Base-by-base conservation (phyloP, 2,888 invertebrate genomes). In the Lucinisca nassula region DNA sequence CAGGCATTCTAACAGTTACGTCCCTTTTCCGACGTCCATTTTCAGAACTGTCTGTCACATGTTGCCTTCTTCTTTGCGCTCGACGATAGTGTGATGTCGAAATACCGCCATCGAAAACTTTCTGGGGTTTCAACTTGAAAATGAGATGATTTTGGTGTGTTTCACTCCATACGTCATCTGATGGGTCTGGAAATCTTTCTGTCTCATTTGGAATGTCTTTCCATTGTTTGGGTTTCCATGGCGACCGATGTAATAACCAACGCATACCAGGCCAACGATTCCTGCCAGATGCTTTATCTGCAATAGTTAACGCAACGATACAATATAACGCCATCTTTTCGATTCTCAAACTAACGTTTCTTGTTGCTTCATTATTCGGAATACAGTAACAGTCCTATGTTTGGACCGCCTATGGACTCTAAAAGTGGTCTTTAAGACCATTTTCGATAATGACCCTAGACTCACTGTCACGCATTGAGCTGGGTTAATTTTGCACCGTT, bases 1-100 rank as follows among this genome's bases (percentile, higher is more conserved):
- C 95, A 27, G 87, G 87, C 87, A 91, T 91, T 51, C 87, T 79
- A 82, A 91, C 84, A 21, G 85, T 88, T 87, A 93, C 91, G 12
- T 93, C 94, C 17, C 94, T 85, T 67, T 82, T 86, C 27, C 74
- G 75, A 32, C 91, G 88, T 27, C 76, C 17, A 24, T 24, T 14
- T 30, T 61, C 14, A 30, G n/a, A 10, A 21, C 17, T 35, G 35
- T 35, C 67, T 17, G 17, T 35, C 67, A 35, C 35, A 21, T 32
- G 32, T 21, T 1, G 12, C 12, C 17, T 14, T 67, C 67, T 67
- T 27, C 61, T 2, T 24, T 24, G 58, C 21, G 35, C 8, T 67
- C 17, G 21, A 32, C 21, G 67, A 35, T 32, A 35, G 0, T 67
- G 8, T 67, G 21, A 10, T 3, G 12, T 35, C 10, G 35, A 17